phyloP scores from a whole-genome alignment of 2,888 invertebrate species.

The Ophion obscuratus region DNA sequence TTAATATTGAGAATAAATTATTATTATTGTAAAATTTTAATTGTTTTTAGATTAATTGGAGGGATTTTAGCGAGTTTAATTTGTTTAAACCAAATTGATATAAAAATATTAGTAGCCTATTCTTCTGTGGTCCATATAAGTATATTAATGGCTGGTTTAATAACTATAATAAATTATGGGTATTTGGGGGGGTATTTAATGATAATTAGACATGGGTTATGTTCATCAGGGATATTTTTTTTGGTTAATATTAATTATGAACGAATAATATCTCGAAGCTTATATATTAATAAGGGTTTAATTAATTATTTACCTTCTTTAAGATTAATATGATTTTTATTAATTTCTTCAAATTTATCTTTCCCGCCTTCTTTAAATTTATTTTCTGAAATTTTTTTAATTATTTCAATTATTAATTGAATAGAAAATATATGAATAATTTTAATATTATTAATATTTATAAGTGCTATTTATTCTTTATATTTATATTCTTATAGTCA shows the following conservation, averaged over 20 bases:
- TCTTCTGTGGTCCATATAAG: slow-evolving; percentile 82
- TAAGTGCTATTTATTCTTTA: background rate
- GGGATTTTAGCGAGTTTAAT: slow-evolving; percentile 81
- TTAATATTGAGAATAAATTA: too few species aligned
- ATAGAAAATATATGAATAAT: background rate
- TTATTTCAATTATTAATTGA: slow-evolving; percentile 32
- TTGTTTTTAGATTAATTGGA: too few species aligned
- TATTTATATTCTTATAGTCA: background rate
- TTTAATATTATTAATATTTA: background rate
- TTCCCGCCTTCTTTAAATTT: slow-evolving; percentile 89
- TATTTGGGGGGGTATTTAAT: slow-evolving; percentile 85
- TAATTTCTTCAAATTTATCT: slow-evolving; percentile 88
- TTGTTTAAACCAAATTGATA: slow-evolving; percentile 89
- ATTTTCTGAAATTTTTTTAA: slow-evolving; percentile 86
- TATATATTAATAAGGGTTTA: slow-evolving; percentile 88
- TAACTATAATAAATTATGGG: slow-evolving; percentile 86
- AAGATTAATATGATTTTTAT: slow-evolving; percentile 88
- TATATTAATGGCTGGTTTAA: slow-evolving; percentile 86
- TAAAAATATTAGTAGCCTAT: slow-evolving; percentile 91
- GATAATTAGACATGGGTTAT: slow-evolving; percentile 88
- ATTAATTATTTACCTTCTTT: slow-evolving; percentile 87
- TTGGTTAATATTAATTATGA: slow-evolving; percentile 88
- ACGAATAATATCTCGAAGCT: slow-evolving; percentile 86
- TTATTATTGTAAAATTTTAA: too few species aligned
- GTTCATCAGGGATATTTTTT: slow-evolving; percentile 89